Conservation (phyloP, 2,113 vertebrate species). For the Clarias magur region DNA sequence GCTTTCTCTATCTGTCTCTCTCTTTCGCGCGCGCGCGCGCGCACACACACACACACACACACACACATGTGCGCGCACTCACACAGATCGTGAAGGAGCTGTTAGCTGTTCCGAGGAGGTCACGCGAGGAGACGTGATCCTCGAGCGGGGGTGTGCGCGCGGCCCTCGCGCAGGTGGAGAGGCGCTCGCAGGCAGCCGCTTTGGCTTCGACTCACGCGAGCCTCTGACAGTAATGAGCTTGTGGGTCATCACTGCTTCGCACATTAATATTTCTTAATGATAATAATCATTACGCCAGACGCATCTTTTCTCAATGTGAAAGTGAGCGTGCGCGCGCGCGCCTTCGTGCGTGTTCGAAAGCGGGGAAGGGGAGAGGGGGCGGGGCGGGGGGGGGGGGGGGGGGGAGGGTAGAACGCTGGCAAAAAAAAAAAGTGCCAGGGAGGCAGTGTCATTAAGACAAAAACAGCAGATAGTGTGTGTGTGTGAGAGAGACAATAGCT, state of each 20-base stretch:
- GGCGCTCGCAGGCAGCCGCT: slow-evolving; percentile 85
- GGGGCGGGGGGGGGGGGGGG: neutral
- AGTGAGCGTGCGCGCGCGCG: slow-evolving; percentile 67
- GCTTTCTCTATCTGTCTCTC: neutral
- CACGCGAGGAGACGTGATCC: slow-evolving; percentile 60
- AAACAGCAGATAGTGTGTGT: slow-evolving; percentile 56
- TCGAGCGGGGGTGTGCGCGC: slow-evolving; percentile 64
- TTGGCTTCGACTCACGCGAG: slow-evolving; percentile 87
- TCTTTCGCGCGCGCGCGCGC: neutral
- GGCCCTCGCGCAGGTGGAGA: slow-evolving; percentile 78
- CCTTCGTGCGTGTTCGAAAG: slow-evolving; percentile 28
- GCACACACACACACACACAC: neutral
- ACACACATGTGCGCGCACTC: neutral
- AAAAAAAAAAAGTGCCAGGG: slow-evolving; percentile 75
- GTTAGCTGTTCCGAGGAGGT: slow-evolving; percentile 64
- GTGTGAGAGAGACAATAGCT: slow-evolving; percentile 65
- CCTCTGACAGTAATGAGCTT: slow-evolving; percentile 97
- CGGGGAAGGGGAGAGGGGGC: neutral
- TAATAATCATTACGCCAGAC: slow-evolving; percentile 99
- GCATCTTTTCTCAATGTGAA: slow-evolving; percentile 98
- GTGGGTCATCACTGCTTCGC: slow-evolving; percentile 98
- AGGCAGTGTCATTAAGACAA: slow-evolving; percentile 80
- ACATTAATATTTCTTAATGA: slow-evolving; percentile 99
- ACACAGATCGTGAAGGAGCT: slow-evolving; percentile 13
- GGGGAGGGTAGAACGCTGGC: slow-evolving; percentile 48